Evolutionary conservation across 2,113 vertebrate species (phyloP), one percentile per base, ranked within the genome.

Genomic region (Mormyrus iriodes): DNA sequence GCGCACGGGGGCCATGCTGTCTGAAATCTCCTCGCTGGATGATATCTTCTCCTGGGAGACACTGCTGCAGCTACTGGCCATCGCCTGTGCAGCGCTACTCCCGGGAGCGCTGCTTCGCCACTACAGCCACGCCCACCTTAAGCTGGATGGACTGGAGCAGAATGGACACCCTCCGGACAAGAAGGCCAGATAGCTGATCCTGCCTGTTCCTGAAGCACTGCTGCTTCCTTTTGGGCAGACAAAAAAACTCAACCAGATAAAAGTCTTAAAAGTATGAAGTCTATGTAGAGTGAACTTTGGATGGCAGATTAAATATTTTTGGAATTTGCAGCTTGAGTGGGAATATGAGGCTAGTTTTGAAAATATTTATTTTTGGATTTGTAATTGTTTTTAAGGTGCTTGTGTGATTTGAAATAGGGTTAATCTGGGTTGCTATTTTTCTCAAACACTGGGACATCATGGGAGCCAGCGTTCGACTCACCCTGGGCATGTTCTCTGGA

Each of bases 31-130:
- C 55, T 98, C 98, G 1, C 92, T 99, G 94, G 98, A 99, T 89
- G 96, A 97, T 82, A 97, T 99, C 89, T 99, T 99, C 95, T 98
- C 98, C 24, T 98, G 98, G 98, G 93, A 93, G 76, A 98, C 97
- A 0, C 91, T 97, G 91, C 93, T 97, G 46, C 97, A 98, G 91
- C 96, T 99, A 87, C 92, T 99, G 91, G 96, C 95, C 5, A 98
- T 98, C 48, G 98, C 98, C 6, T 90, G 98, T 85, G 92, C 92
- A 90, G 97, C 98, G 0, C 94, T 99, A 42, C 93, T 99, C 53
- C 98, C 98, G 0, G 98, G 98, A 9, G 94, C 97, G 0, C 93
- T 99, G 89, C 98, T 99, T 94, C 98, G 97, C 90, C 96, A 85
- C 39, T 97, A 97, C 92, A 94, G 97, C 91, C 93, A 93, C 85